These are phyloP conservation scores for Kryptopterus vitreolus DNA, from an alignment of 2,797 vertebrate species.

Conservation along the genomic window DNA sequence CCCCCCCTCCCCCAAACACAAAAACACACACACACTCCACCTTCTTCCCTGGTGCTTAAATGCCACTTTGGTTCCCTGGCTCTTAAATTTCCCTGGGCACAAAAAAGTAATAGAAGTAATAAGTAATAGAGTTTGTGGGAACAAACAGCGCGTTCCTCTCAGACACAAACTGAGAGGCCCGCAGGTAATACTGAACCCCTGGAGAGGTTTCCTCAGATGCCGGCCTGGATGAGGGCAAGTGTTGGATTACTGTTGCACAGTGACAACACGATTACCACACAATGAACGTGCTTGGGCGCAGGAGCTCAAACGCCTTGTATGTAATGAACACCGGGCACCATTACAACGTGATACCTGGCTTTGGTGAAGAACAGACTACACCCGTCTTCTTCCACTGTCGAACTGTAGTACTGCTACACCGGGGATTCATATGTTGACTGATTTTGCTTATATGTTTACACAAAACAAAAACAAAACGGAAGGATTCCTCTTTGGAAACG, in stretches of 20 bases:
- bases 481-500: background rate
- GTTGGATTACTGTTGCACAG: constrained; percentile 44
- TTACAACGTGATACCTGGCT: constrained; percentile 27
- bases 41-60: constrained; percentile 33
- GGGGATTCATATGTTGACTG: background rate
- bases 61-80: constrained; percentile 48
- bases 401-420: background rate
- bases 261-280: constrained; percentile 50
- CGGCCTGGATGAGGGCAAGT: constrained; percentile 42
- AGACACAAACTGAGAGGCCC: constrained; percentile 42
- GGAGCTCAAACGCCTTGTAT: constrained; percentile 26
- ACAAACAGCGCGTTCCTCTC: constrained; percentile 35
- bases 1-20: too few species aligned
- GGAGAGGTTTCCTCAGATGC: constrained; percentile 37
- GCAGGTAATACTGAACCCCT: constrained; percentile 42
- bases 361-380: background rate
- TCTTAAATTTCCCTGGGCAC: constrained; percentile 49
- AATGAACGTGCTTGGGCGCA: constrained; percentile 39
- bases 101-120: constrained; percentile 50
- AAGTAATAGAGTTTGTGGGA: constrained; percentile 50
- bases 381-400: constrained; percentile 3
- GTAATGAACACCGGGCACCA: constrained; percentile 30
- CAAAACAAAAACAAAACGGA: background rate
- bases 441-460: background rate
- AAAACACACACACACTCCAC: background rate